phyloP scores from a whole-genome alignment of 2,797 vertebrate genomes.

The Mormyrus proboscirostris region DNA sequence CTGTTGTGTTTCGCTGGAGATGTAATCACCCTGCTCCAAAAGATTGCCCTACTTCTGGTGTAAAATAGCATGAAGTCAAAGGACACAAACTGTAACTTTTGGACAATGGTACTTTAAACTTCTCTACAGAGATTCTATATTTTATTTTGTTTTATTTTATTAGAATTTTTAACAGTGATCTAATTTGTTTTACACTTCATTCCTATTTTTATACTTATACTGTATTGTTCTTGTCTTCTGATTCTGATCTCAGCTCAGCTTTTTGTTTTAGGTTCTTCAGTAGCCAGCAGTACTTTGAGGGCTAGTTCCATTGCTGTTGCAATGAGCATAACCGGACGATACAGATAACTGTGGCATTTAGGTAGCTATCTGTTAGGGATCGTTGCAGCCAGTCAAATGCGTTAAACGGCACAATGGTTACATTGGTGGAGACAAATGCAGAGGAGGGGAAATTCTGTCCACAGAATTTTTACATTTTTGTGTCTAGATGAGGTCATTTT shows the following conservation, averaged over 20 bases:
- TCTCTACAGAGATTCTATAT: not conserved
- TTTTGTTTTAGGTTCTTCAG: not conserved
- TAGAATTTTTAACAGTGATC: not conserved
- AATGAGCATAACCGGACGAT: not conserved
- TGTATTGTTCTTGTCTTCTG: not conserved
- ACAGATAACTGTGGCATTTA: not conserved
- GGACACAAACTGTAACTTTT: not conserved
- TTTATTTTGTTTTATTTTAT: not conserved
- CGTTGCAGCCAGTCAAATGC: not conserved
- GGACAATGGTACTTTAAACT: not conserved
- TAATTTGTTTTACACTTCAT: not conserved
- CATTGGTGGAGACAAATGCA: not conserved
- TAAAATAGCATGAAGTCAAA: not conserved
- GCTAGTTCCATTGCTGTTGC: too few species aligned
- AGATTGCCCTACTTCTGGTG: too few species aligned
- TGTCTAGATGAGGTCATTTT: not conserved
- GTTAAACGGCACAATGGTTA: not conserved
- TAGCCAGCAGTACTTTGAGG: not conserved
- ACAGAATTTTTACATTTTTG: not conserved
- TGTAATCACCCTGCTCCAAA: not conserved
- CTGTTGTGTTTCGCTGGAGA: not conserved
- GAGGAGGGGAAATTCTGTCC: not conserved
- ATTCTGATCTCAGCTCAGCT: not conserved
- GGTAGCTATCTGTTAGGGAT: not conserved
- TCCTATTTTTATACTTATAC: not conserved